A percentile compares a stretch with the other conserved stretches of the same genome.
These are phyloP conservation scores for Temnothorax curvispinosus DNA, from an alignment of 1,140 invertebrate genomes.

Conservation along the genomic window DNA sequence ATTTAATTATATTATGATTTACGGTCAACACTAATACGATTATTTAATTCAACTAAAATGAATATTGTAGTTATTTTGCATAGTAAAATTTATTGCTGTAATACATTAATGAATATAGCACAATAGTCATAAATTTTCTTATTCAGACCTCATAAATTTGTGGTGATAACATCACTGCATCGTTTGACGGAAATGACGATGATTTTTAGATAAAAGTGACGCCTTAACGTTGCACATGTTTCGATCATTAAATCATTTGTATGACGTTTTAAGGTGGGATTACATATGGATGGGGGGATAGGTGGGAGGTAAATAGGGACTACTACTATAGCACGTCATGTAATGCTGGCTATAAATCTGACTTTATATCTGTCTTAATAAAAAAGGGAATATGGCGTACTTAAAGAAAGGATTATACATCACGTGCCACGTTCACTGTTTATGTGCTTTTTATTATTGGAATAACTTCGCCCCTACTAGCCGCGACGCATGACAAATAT, in stretches of 20 bases:
- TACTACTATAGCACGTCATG: conserved; percentile 30
- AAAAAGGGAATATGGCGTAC: conserved; percentile 39
- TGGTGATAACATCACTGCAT: conserved; percentile 3
- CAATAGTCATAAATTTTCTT: conserved; percentile 28
- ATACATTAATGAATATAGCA: conserved; percentile 9
- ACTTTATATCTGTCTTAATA: conserved; percentile 56
- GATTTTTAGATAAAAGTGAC: conserved; percentile 40
- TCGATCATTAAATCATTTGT: conserved; percentile 51
- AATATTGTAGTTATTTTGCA: conserved; percentile 22
- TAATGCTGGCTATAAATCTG: conserved; percentile 38
- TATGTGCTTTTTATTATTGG: conserved; percentile 30
- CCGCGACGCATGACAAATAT: conserved; percentile 40
- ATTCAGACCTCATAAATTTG: conserved; percentile 42
- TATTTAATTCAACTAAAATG: conserved; percentile 14
- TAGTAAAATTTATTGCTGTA: conserved; percentile 3
- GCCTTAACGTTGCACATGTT: neutral
- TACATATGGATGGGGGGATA: neutral
- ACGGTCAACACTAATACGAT: conserved; percentile 15
- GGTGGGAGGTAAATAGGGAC: conserved; percentile 19
- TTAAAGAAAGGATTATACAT: conserved; percentile 56
- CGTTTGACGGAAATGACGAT: conserved; percentile 4
- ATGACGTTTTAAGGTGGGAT: conserved; percentile 36
- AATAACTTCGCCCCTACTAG: conserved; percentile 15
- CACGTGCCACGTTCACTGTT: conserved; percentile 4
- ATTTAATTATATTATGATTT: conserved; percentile 32